Conservation (phyloP, 2,888 invertebrate species). For the Pilophorus perplexus region DNA sequence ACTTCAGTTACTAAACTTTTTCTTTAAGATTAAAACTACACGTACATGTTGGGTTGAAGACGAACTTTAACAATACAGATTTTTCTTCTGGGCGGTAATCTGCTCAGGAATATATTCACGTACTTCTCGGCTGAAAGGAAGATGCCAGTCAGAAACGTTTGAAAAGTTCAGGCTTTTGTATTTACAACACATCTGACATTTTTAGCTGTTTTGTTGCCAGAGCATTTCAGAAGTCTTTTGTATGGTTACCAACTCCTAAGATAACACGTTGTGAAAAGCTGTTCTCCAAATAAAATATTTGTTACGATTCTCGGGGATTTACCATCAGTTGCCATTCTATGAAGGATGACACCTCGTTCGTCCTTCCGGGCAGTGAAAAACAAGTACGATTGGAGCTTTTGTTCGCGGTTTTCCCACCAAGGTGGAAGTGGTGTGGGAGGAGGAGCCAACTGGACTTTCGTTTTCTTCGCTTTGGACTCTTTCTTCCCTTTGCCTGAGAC, state of each 20-base stretch:
- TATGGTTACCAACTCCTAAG: too few relatives aligned
- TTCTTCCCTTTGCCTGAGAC: too few relatives aligned
- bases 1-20: too few relatives aligned
- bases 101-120: neutral
- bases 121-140: constrained; percentile 3
- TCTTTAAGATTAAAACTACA: too few relatives aligned
- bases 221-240: too few relatives aligned
- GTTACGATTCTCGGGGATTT: too few relatives aligned
- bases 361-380: neutral
- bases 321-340: neutral
- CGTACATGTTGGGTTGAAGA: neutral
- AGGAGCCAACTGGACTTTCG: neutral
- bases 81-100: constrained; percentile 18
- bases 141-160: neutral
- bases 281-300: neutral
- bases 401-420: constrained; percentile 11
- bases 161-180: too few relatives aligned
- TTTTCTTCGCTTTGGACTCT: neutral
- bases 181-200: neutral
- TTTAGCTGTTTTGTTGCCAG: neutral
- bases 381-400: constrained; percentile 9
- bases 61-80: constrained; percentile 5
- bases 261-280: neutral
- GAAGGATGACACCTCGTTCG: neutral
- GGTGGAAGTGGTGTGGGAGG: neutral